These are phyloP conservation scores for Troides aeacus DNA, from an alignment of 2,888 invertebrate genomes.

Conservation along the genomic window DNA sequence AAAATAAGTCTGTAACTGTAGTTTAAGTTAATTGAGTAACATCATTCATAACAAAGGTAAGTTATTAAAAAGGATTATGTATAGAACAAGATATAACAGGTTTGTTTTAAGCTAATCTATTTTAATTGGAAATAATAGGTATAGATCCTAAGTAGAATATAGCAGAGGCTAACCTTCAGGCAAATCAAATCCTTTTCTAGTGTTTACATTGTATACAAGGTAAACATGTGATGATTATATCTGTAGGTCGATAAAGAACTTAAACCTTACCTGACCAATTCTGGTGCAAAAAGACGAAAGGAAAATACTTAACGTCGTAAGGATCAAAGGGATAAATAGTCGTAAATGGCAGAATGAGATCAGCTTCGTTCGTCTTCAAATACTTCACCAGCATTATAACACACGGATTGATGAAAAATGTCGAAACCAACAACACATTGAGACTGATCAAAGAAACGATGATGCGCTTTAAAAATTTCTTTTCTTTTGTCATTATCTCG, in stretches of 20 bases:
- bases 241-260: no score
- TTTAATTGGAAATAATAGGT: no score
- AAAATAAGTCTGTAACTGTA: slow-evolving; percentile 21
- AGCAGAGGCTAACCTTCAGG: no score
- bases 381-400: slow-evolving; percentile 47
- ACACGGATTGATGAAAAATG: slow-evolving; percentile 47
- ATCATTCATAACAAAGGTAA: no score
- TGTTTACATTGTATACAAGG: no score
- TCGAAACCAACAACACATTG: slow-evolving; percentile 39
- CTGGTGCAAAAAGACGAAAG: slow-evolving; percentile 55
- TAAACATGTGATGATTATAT: no score
- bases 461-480: slow-evolving; percentile 43
- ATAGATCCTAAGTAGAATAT: no score
- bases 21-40: no score
- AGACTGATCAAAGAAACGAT: slow-evolving; percentile 45
- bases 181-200: no score
- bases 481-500: slow-evolving; percentile 41
- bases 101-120: no score
- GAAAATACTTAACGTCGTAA: slow-evolving; percentile 49
- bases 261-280: slow-evolving; percentile 50
- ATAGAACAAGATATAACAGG: no score
- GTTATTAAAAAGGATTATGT: no score
- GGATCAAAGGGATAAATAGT: slow-evolving; percentile 59
- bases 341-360: slow-evolving; percentile 50
- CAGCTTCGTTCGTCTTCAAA: slow-evolving; percentile 42